These are phyloP conservation scores for Lucilia cuprina DNA, from an alignment of 1,140 invertebrate species.

Conservation along the genomic window DNA sequence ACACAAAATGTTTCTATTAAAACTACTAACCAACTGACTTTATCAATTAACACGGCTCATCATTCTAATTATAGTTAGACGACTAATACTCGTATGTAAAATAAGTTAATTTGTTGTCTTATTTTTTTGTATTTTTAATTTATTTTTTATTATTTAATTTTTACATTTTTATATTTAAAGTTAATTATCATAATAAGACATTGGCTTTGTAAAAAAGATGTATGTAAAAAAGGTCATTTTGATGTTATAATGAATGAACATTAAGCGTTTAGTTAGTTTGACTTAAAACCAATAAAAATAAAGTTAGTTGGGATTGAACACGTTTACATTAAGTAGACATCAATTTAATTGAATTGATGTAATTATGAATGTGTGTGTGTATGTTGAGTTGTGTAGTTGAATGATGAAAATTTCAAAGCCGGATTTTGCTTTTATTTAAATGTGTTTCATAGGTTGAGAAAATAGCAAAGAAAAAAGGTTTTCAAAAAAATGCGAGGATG, in stretches of 20 bases:
- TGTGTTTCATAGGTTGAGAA: background rate
- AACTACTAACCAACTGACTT: too few species aligned
- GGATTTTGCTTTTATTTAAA: slow-evolving; percentile 32
- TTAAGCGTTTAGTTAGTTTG: background rate
- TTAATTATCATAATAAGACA: slow-evolving; percentile 30
- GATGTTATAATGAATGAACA: background rate
- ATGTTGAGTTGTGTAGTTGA: background rate
- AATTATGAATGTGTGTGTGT: too few species aligned
- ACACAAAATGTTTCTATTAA: too few species aligned
- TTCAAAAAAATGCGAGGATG: background rate
- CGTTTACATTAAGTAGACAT: too few species aligned
- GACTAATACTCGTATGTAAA: slow-evolving; percentile 17
- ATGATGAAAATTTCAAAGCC: slow-evolving; percentile 1
- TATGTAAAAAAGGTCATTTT: slow-evolving; percentile 9
- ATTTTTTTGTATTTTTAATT: background rate
- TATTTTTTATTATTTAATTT: background rate
- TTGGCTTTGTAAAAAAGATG: background rate
- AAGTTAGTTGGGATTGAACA: background rate
- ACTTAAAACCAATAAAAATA: background rate
- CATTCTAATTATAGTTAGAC: slow-evolving; percentile 31
- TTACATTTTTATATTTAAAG: background rate
- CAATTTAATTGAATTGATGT: too few species aligned
- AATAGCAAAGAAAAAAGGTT: background rate
- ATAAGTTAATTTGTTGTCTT: background rate
- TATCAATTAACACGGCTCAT: slow-evolving; percentile 22